Percentiles rank a stretch among this genome's conserved stretches.
These are phyloP conservation scores for Eulemur coronatus DNA, from an alignment of 2,797 vertebrate genomes.

Conservation along the genomic window DNA sequence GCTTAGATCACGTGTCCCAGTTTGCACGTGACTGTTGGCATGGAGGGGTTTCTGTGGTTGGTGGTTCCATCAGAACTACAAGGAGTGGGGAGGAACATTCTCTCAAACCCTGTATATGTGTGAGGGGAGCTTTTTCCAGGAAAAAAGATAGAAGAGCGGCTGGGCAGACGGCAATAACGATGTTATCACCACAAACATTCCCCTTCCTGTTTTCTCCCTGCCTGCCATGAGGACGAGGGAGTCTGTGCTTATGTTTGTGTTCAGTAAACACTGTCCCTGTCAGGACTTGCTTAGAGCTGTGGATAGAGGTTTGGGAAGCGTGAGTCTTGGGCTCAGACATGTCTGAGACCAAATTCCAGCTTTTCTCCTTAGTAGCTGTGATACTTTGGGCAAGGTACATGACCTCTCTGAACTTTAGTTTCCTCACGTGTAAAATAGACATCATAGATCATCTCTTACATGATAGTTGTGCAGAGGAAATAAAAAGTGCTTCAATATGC, in stretches of 20 bases:
- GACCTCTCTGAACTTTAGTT: neutral
- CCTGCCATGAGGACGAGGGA: neutral
- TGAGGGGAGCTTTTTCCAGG: neutral
- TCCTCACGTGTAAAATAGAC: neutral
- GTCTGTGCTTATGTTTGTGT: neutral
- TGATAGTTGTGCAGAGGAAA: neutral
- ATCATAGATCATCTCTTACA: neutral
- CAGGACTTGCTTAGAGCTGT: neutral
- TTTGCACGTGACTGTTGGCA: neutral
- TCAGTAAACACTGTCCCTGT: neutral
- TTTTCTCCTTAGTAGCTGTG: neutral
- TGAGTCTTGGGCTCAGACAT: neutral
- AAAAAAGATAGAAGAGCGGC: neutral
- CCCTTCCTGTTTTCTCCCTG: neutral
- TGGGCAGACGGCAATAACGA: neutral
- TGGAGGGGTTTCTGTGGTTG: neutral
- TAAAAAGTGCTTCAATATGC: neutral
- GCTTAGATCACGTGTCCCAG: neutral
- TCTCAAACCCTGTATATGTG: neutral
- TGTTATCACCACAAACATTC: neutral
- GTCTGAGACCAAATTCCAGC: neutral
- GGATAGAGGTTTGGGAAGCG: neutral
- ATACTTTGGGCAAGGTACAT: neutral
- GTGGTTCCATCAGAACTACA: neutral
- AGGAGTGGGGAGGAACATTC: neutral